Conservation (phyloP, 1,140 invertebrate species). For the Drosophila repletoides region DNA sequence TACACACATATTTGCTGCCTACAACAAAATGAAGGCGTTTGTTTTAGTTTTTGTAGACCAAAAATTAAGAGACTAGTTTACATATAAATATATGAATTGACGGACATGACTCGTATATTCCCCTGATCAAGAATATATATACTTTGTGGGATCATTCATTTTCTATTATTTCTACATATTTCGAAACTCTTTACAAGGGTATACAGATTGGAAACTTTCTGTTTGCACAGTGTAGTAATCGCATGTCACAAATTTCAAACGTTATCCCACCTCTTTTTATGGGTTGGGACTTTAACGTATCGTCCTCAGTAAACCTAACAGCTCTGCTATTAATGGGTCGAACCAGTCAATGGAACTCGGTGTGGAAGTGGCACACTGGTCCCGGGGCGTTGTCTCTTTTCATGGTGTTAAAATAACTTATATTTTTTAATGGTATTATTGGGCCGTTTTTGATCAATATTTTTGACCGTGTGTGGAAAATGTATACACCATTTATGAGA, state of each 20-base stretch:
- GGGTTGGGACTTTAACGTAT: not conserved
- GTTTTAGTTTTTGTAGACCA: no score
- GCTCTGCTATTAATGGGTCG: not conserved
- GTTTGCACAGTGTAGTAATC: slow-evolving; percentile 18
- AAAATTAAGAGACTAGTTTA: no score
- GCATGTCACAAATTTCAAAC: not conserved
- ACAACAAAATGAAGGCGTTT: no score
- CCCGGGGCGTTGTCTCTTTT: slow-evolving; percentile 4
- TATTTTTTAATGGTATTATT: not conserved
- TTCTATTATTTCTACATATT: no score
- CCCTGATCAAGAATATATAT: no score
- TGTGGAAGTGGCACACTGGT: slow-evolving; percentile 1
- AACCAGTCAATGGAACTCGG: not conserved
- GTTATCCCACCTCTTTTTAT: slow-evolving; percentile 6
- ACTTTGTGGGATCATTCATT: no score
- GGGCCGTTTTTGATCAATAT: not conserved
- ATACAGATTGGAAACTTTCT: not conserved
- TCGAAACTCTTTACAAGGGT: no score
- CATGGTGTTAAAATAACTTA: slow-evolving; percentile 8
- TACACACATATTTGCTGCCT: no score
- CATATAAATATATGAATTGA: no score
- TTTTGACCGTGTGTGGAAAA: not conserved
- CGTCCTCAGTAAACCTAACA: slow-evolving; percentile 28
- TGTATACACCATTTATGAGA: not conserved
- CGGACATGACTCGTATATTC: no score